Base-by-base conservation (phyloP, 23 tunicate genomes). In the Botrylloides violaceus region DNA sequence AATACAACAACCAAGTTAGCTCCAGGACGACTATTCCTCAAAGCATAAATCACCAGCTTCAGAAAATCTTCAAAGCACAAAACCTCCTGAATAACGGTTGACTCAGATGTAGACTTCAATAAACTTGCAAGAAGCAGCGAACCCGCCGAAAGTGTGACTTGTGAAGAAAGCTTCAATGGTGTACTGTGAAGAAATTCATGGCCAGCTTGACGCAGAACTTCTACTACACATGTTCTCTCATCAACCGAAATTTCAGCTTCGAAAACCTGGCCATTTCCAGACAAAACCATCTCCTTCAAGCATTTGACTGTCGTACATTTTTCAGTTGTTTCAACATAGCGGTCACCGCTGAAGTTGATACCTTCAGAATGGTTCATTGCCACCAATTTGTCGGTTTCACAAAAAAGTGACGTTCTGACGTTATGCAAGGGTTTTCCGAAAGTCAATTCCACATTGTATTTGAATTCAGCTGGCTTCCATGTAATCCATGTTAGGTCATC, bases 341-440 rank as follows among this genome's bases (percentile, higher is more conserved):
- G 9, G 53, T 7, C 15, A 9, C 15, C 12, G 9, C 15, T 15
- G 15, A 43, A 43, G 15, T 15, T 43, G 9, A 15, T 43, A 43
- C 53, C 15, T 9, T 43, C 53, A 15, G 53, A 43, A 15, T 15
- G 53, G 33, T 63, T 33, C 4, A 63, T 4, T 9, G 32, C 74
- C 7, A 68, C 25, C 59, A 68, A 22, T 4, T 75, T 34, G 34
- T 80, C 82, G 12, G 95, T 87, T 58, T 47, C 70, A 68, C 95
- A 87, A 63, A 76, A 87, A 1, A 87, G 36, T 2, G 86, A 80
- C 20, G 81, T 68, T 35, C 80, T 70, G 32, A 87, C 76, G 34
- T 57, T 71, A 29, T 64, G 21, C 19, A 76, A 25, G 3, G 59
- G 75, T 64, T 70, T 63, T 24, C 95, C 95, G 9, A 25, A 9